Evolutionary conservation across 2,797 vertebrate genomes (phyloP).

Genomic region (Apodemus agrarius): DNA sequence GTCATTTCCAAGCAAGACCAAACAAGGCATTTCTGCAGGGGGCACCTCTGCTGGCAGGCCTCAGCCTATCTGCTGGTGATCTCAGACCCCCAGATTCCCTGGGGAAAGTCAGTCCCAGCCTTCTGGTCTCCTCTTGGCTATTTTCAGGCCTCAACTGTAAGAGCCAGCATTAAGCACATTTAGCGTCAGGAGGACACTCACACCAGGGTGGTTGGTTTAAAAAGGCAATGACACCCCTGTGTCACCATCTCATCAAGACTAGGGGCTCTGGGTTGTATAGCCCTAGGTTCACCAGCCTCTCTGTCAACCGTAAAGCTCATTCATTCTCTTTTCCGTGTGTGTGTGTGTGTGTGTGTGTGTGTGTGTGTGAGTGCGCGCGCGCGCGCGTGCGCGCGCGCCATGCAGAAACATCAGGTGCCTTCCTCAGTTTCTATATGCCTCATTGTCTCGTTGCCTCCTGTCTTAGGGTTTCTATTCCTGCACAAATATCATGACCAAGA

Average conservation of each 20-base stretch:
- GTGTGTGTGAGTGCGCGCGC: too few species aligned
- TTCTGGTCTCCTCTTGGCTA: not conserved
- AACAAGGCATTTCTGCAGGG: not conserved
- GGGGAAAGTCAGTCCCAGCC: not conserved
- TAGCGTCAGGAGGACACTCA: not conserved
- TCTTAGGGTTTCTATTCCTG: not conserved
- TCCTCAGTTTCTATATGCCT: not conserved
- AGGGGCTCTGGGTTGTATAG: not conserved
- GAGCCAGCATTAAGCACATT: not conserved
- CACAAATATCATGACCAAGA: too few species aligned
- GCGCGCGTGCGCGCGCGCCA: not conserved
- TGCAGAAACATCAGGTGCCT: not conserved
- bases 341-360: not conserved
- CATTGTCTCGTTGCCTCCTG: not conserved
- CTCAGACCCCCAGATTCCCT: not conserved
- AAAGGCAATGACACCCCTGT: not conserved
- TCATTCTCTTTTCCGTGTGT: not conserved
- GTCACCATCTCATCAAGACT: not conserved
- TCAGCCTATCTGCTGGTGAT: not conserved
- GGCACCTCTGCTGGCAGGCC: not conserved
- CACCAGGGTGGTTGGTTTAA: not conserved
- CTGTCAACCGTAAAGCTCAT: not conserved
- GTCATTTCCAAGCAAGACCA: conserved; percentile 24
- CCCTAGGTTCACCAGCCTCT: not conserved
- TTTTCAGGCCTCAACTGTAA: not conserved